Evolutionary conservation across 2,888 invertebrate species (phyloP), one percentile per base, ranked within the genome.

Genomic region (Anthrax anthrax): DNA sequence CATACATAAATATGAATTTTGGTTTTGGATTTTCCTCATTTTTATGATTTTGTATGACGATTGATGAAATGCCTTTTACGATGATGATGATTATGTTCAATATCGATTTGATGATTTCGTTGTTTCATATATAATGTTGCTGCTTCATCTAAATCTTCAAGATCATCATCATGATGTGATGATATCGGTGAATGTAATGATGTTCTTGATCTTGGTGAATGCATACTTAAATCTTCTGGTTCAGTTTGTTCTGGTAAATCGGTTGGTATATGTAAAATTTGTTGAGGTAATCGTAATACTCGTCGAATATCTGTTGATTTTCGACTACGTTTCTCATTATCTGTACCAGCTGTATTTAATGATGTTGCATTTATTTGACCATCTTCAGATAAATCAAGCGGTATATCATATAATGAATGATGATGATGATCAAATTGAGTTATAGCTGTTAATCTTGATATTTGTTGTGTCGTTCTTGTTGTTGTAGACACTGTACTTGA

Each of bases 171-270:
- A 41, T 75, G 66, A 47, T 64, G 60, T n/a, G 36, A 65, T 18
- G 71, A 70, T 48, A 68, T 47, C 2, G 73, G 72, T 1, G 74
- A 72, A 36, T 64, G 67, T 1, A 58, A 52, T n/a, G 69, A 64
- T 39, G 53, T 43, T 13, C 55, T 55, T 12, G 58, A 61, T 43
- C 63, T 60, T 1, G 67, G 63, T 47, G 64, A 60, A 41, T 74
- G 77, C 75, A 89, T 80, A 46, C 88, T 88, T 52, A 91, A 72
- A 64, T 91, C 91, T 64, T 91, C 90, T 9, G 91, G 91, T 65
- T 90, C 90, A 3, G 90, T 90, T 71, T 91, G 91, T 64, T 84
- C 88, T 17, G 89, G 88, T 42, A 77, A 62, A 32, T 60, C 60
- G 18, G 51, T 44, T 47, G 59, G 51, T 40, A 63, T 58, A 47